Evolutionary conservation across 2,888 invertebrate genomes (phyloP).

Genomic region (Synergus itoensis): DNA sequence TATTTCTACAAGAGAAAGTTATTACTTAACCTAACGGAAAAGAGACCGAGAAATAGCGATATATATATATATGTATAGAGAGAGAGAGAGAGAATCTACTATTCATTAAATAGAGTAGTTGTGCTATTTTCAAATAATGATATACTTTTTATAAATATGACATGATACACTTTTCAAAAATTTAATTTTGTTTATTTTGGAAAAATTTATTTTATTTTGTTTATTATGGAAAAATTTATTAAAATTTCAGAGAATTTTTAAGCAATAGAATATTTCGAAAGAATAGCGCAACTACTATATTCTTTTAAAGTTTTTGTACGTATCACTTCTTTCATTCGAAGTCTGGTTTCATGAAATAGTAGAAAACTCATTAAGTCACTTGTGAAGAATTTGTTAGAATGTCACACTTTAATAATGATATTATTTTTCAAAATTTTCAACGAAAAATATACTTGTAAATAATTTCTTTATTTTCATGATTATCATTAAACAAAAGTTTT

Average conservation of each 20-base stretch:
- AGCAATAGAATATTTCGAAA: neutral
- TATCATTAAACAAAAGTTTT: neutral
- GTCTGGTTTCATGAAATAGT: constrained; percentile 5
- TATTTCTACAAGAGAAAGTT: constrained; percentile 3
- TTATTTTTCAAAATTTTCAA: neutral
- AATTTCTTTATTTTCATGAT: neutral
- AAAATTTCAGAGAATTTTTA: neutral
- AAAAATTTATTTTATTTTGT: too few species aligned
- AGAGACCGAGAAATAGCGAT: neutral
- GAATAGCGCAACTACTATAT: constrained; percentile 1
- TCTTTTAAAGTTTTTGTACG: neutral
- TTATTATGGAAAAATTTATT: neutral
- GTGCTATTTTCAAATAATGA: neutral
- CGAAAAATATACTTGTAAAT: constrained; percentile 1
- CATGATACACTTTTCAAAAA: neutral
- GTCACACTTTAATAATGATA: neutral
- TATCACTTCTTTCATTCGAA: neutral
- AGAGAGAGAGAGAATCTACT: constrained; percentile 2
- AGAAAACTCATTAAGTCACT: constrained; percentile 35
- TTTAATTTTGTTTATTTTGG: neutral
- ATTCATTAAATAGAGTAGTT: neutral
- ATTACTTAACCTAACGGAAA: neutral
- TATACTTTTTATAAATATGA: neutral
- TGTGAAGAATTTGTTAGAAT: constrained; percentile 15
- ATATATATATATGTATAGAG: neutral